Evolutionary conservation across 1,140 invertebrate genomes (phyloP).

Genomic region (Elymnias hypermnestra): DNA sequence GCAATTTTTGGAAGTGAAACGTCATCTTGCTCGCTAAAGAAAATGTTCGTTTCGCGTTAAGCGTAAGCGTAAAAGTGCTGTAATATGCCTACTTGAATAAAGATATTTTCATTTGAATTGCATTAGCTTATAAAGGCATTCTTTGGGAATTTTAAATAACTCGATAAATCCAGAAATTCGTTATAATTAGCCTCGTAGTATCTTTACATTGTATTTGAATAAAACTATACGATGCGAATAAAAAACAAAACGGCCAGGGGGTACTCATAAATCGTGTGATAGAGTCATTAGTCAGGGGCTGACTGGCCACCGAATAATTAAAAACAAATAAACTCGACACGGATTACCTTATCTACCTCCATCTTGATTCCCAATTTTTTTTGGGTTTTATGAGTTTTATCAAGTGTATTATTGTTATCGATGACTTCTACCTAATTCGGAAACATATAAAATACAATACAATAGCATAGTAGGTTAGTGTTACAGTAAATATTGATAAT

Average conservation of each 20-base stretch:
- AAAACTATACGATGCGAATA: conserved; percentile 16
- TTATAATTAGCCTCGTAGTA: too few relatives aligned
- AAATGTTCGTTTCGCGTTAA: too few relatives aligned
- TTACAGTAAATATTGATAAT: too few relatives aligned
- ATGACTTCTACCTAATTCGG: not conserved
- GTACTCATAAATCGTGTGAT: conserved; percentile 60
- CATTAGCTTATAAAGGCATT: too few relatives aligned
- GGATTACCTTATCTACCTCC: conserved; percentile 59
- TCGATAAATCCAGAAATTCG: too few relatives aligned
- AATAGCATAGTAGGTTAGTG: too few relatives aligned
- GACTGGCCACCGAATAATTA: conserved; percentile 68
- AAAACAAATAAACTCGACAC: conserved; percentile 72
- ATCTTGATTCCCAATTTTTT: conserved; percentile 44
- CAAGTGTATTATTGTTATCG: conserved; percentile 1
- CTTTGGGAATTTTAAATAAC: too few relatives aligned
- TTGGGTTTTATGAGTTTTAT: conserved; percentile 11
- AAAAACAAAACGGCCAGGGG: conserved; percentile 55
- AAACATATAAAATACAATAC: not conserved
- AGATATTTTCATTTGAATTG: too few relatives aligned
- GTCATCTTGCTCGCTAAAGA: too few relatives aligned
- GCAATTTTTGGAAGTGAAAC: too few relatives aligned
- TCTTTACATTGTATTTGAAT: not conserved
- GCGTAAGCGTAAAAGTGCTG: too few relatives aligned
- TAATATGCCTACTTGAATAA: too few relatives aligned
- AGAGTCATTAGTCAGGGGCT: conserved; percentile 70